phyloP scores from a whole-genome alignment of 2,888 invertebrate species.

The Sympetrum striolatum region DNA sequence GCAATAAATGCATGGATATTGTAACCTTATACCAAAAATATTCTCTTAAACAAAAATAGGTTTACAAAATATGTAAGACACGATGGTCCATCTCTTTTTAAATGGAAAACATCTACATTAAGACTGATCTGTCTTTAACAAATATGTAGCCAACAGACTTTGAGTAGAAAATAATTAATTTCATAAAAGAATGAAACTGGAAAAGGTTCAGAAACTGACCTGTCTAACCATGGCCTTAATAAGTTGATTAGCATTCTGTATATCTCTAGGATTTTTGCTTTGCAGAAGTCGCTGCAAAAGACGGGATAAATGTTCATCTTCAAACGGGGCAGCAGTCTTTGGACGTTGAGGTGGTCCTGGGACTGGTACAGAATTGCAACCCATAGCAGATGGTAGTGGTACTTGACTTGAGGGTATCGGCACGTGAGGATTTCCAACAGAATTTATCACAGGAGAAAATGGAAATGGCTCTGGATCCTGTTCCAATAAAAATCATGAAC shows the following conservation, averaged over 20 bases:
- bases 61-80: too few relatives aligned
- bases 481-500: neutral
- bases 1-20: too few relatives aligned
- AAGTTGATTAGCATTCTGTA: conserved; percentile 93
- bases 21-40: too few relatives aligned
- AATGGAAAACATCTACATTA: too few relatives aligned
- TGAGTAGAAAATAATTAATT: too few relatives aligned
- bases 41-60: too few relatives aligned
- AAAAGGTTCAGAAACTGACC: conserved; percentile 72
- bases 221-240: conserved; percentile 96
- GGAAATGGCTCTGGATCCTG: conserved; percentile 16
- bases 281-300: conserved; percentile 84
- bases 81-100: too few relatives aligned
- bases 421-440: neutral
- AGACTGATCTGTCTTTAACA: too few relatives aligned
- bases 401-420: neutral
- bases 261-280: conserved; percentile 93
- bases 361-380: neutral
- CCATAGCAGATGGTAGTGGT: neutral
- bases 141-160: too few relatives aligned
- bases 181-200: conserved; percentile 29
- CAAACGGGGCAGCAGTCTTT: conserved; percentile 64
- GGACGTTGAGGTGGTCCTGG: conserved; percentile 12
- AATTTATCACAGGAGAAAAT: neutral
- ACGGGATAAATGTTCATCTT: conserved; percentile 87